Base-by-base conservation (phyloP, 1,140 invertebrate species). In the Trichonephila clavata region DNA sequence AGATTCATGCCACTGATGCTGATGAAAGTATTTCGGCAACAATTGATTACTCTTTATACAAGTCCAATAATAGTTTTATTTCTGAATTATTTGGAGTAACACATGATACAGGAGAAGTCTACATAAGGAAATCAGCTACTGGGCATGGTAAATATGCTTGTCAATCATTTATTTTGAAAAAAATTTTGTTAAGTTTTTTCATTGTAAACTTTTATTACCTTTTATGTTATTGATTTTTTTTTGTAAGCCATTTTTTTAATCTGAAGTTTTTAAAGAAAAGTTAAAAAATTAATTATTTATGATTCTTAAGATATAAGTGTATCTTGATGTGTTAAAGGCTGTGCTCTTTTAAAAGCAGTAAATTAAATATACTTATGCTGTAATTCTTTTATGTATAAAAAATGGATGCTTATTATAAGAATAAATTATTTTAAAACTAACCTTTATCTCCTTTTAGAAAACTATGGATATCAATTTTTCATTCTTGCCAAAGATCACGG, bases 391-490 rank as follows among this genome's bases (percentile, higher is more conserved):
- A 50, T 50, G 10, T 50, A 50, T 50, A 50, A 50, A 10, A 10
- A 39, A 50, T 50, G 1, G 50, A 13, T 50, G 10, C 50, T 50
- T 50, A 50, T 50, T 5, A 13, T 50, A 13, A 13, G 5, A 50
- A 50, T 10, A 50, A 50, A 50, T 13, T 13, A 50, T 50, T 50
- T 10, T 10, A 50, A 50, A 50, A 50, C 10, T 16, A 86, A 86
- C 16, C 94, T 68, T 81, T 93, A 86, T 21, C 90, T 94, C 94
- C 94, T 86, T 96, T 90, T 96, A 98, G 98, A 97, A 95, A 97
- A 97, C 94, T 97, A 98, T 96, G 96, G 97, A 18, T 98, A 98
- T 95, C 98, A 99, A 96, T 97, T 99, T 95, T 99, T 99, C 96
- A 97, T 99, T 50, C 97, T 98, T 88, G 98, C 98, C 8, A 97